Evolutionary conservation across 2,113 vertebrate genomes (phyloP).

Genomic region (Canis aureus): DNA sequence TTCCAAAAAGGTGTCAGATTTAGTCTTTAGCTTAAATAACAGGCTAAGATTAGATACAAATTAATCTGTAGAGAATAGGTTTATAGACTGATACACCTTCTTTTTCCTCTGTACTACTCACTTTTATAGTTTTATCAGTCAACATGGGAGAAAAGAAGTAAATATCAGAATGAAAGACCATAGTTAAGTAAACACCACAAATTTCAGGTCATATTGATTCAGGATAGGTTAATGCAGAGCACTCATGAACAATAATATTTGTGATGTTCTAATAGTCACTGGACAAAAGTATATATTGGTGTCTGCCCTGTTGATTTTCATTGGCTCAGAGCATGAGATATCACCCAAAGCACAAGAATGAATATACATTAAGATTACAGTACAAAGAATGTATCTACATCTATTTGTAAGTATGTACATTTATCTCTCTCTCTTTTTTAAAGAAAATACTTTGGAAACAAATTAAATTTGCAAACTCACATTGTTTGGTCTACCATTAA

Average conservation of each 20-base stretch:
- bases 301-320: background rate
- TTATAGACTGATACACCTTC: background rate
- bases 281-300: background rate
- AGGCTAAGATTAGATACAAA: background rate
- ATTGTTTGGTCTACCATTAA: background rate
- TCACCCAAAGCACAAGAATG: background rate
- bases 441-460: conserved; percentile 11
- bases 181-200: background rate
- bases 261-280: background rate
- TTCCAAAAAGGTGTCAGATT: background rate
- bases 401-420: background rate
- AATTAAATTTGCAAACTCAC: background rate
- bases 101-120: background rate
- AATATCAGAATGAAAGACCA: background rate
- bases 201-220: background rate
- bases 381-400: background rate
- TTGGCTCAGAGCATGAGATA: background rate
- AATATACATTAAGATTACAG: background rate
- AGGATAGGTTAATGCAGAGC: background rate
- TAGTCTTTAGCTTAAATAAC: background rate
- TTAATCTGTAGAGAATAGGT: background rate
- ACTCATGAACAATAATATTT: background rate
- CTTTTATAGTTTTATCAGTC: background rate
- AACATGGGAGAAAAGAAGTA: background rate
- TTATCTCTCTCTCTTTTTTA: background rate